Base-by-base conservation (phyloP, 2,797 vertebrate species). In the Anabas testudineus region DNA sequence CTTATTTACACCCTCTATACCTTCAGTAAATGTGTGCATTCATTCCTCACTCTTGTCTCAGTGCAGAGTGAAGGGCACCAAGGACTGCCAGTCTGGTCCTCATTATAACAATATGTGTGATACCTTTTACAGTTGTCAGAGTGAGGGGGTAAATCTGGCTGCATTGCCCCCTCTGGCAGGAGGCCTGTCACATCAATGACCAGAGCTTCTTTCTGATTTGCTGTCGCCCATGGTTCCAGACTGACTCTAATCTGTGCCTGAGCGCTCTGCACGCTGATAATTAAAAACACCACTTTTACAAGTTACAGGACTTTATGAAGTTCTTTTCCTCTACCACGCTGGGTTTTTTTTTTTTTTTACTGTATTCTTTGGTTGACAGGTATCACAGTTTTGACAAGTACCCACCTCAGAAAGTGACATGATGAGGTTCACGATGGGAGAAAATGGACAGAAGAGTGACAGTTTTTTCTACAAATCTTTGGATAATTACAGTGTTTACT, bases 101-200 rank as follows among this genome's bases (percentile, higher is more conserved):
- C 94, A 95, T 95, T 95, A 95, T 78, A 91, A 91, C 93, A 94
- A 94, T 95, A 91, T 94, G 92, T 92, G 85, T 75, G 82, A 92
- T 93, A 92, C 92, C 92, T 94, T 94, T 94, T 94, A 90, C 91
- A 94, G 91, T 94, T 95, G 93, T 95, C 94, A 95, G 88, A 88
- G 89, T 82, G 82, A 83, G 89, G 85, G 90, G 84, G 89, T 91
- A 81, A 91, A 90, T 91, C 86, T 89, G 83, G 78, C 91, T 84
- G 71, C 80, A 86, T 61, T 67, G 86, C 81, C 87, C 90, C 93
- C 87, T 88, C 82, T 80, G 85, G 93, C 91, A 73, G 75, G 80
- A 82, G 85, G 68, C 86, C 80, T 91, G 92, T 94, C 94, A 94
- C 91, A 93, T 94, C 91, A 90, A 90, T 93, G 84, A 91, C 87